These are phyloP conservation scores for Erebia palarica DNA, from an alignment of 2,888 invertebrate species.

Conservation along the genomic window DNA sequence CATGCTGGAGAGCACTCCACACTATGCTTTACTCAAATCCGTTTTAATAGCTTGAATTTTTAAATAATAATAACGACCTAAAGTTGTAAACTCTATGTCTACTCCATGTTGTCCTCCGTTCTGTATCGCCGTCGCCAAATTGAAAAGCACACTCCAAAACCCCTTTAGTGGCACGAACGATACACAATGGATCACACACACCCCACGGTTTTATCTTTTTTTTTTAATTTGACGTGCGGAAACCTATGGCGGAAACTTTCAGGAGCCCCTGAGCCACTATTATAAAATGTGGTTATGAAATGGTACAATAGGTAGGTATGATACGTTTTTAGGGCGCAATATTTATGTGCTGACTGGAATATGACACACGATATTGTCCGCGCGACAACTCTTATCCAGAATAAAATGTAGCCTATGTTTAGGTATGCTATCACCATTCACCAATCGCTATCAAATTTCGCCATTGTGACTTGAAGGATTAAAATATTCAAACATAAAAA, in stretches of 20 bases:
- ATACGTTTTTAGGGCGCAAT: background rate
- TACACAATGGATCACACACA: constrained; percentile 62
- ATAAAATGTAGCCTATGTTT: too few relatives aligned
- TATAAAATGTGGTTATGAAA: background rate
- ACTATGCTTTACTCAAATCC: too few relatives aligned
- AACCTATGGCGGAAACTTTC: constrained; percentile 50
- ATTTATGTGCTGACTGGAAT: too few relatives aligned
- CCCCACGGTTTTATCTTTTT: constrained; percentile 51
- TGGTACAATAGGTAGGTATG: background rate
- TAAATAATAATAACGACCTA: background rate
- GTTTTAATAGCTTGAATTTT: background rate
- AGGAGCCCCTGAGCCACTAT: constrained; percentile 33
- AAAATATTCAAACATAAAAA: too few relatives aligned
- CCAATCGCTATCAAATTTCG: too few relatives aligned
- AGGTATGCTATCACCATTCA: too few relatives aligned
- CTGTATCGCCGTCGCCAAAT: constrained; percentile 64
- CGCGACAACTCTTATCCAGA: too few relatives aligned
- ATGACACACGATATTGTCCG: too few relatives aligned
- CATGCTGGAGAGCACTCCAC: too few relatives aligned
- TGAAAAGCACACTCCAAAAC: constrained; percentile 80
- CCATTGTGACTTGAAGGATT: too few relatives aligned
- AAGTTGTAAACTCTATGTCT: background rate
- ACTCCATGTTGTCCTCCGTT: constrained; percentile 47
- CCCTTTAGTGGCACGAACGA: constrained; percentile 75
- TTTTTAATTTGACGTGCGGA: constrained; percentile 51